Percentiles rank a stretch among this genome's conserved stretches.
phyloP scores from a whole-genome alignment of 2,113 vertebrate genomes.

The Lipophrys pholis region DNA sequence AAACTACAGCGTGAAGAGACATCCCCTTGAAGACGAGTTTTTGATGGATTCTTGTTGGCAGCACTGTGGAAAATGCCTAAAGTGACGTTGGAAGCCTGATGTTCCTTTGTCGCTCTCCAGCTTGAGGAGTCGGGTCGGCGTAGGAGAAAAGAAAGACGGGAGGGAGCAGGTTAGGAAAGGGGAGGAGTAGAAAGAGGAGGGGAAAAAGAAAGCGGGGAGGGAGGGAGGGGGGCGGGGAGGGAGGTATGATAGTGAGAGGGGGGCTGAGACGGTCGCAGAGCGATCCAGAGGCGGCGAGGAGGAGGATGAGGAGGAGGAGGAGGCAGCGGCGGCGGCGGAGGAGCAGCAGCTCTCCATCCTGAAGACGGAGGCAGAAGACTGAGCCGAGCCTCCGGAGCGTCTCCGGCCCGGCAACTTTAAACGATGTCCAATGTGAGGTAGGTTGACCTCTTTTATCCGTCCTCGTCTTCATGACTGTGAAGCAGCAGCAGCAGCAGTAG shows the following conservation, averaged over 20 bases:
- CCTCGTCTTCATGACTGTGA: slow-evolving; percentile 21
- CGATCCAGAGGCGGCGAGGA: slow-evolving; percentile 67
- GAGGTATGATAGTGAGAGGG: slow-evolving; percentile 75
- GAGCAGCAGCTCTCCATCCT: slow-evolving; percentile 67
- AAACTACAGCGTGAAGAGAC: slow-evolving; percentile 1
- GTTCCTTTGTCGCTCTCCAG: slow-evolving; percentile 53
- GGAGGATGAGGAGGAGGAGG: slow-evolving; percentile 58
- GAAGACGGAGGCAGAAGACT: slow-evolving; percentile 33
- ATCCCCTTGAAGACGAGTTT: neutral
- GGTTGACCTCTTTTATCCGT: slow-evolving; percentile 32
- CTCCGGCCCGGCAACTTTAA: slow-evolving; percentile 51
- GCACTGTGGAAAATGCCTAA: neutral
- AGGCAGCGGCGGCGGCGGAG: slow-evolving; percentile 58
- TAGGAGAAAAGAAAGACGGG: slow-evolving; percentile 31
- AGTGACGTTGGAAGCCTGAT: slow-evolving; percentile 14
- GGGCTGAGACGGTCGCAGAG: slow-evolving; percentile 67
- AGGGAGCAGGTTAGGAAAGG: slow-evolving; percentile 57
- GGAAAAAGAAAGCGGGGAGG: slow-evolving; percentile 17
- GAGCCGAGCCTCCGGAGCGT: slow-evolving; percentile 34
- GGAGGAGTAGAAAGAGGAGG: slow-evolving; percentile 60
- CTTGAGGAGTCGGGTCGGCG: slow-evolving; percentile 44
- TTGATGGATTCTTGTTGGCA: neutral
- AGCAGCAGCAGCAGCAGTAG: slow-evolving; percentile 50
- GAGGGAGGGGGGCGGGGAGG: slow-evolving; percentile 62
- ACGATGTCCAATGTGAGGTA: slow-evolving; percentile 61